Percentiles rank a stretch among this genome's conserved stretches.
These are phyloP conservation scores for Phytoseiulus persimilis DNA, from an alignment of 2,888 invertebrate genomes.

Conservation along the genomic window DNA sequence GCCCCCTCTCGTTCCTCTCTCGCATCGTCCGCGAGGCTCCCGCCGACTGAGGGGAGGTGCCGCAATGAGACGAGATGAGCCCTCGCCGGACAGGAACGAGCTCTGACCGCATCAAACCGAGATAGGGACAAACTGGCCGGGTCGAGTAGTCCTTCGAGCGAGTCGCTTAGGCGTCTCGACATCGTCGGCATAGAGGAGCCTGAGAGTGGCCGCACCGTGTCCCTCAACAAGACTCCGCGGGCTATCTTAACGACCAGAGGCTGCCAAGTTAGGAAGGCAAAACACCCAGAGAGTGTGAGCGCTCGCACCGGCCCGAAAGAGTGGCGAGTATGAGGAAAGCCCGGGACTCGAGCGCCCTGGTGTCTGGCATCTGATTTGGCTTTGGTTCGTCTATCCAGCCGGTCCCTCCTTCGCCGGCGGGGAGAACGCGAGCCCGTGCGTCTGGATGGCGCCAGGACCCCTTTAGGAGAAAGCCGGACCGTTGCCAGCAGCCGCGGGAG, in stretches of 20 bases:
- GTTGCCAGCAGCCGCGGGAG: neutral
- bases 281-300: neutral
- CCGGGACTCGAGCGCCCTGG: neutral
- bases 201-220: neutral
- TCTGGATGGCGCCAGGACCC: neutral
- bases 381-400: neutral
- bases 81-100: neutral
- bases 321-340: neutral
- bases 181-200: no score
- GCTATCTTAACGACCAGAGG: neutral
- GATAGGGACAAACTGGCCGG: neutral
- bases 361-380: neutral
- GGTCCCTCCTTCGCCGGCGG: neutral
- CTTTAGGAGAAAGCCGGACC: neutral
- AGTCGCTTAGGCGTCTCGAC: neutral
- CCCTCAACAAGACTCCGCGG: neutral
- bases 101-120: neutral
- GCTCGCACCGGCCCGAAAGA: no score
- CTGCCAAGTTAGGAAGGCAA: neutral
- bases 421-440: neutral
- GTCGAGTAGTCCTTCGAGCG: neutral
- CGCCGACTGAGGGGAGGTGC: no score
- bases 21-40: neutral
- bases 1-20: neutral
- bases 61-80: neutral